Evolutionary conservation across 1,140 invertebrate genomes (phyloP).

Genomic region (Ctenoplectra terminalis): DNA sequence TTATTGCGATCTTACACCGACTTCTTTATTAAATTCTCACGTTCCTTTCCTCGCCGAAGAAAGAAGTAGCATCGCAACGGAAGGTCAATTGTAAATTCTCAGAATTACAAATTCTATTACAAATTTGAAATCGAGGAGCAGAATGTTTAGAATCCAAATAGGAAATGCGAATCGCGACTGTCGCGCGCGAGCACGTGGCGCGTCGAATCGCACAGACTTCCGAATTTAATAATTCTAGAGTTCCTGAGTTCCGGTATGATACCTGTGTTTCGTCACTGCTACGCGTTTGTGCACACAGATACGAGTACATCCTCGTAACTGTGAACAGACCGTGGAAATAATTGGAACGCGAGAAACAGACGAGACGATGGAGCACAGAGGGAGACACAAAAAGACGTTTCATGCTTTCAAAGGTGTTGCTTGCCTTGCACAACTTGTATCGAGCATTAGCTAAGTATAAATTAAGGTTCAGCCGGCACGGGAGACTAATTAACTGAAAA

Average conservation of each 20-base stretch:
- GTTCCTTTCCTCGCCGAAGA: too few species aligned
- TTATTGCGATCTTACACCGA: background rate
- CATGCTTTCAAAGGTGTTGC: background rate
- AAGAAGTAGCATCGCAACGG: too few species aligned
- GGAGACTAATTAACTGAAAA: slow-evolving; percentile 59
- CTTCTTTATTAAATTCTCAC: too few species aligned
- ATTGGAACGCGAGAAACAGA: background rate
- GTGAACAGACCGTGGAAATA: background rate
- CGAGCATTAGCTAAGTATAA: slow-evolving; percentile 30
- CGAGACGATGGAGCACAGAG: background rate
- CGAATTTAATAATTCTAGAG: background rate
- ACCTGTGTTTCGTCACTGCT: background rate
- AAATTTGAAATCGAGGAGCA: background rate
- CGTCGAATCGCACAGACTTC: background rate
- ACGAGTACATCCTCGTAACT: too few species aligned
- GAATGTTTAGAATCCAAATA: slow-evolving; percentile 28
- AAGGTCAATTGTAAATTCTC: too few species aligned
- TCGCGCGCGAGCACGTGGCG: background rate
- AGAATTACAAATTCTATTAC: too few species aligned
- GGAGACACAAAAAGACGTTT: background rate
- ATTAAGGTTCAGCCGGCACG: slow-evolving; percentile 36
- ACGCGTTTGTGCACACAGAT: too few species aligned
- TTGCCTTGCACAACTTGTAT: background rate
- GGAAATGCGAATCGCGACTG: background rate
- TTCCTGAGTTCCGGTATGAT: too few species aligned